phyloP scores from a whole-genome alignment of 30 jellyfish, hydroid and myxozoan genomes.

The Morbakka virulenta region DNA sequence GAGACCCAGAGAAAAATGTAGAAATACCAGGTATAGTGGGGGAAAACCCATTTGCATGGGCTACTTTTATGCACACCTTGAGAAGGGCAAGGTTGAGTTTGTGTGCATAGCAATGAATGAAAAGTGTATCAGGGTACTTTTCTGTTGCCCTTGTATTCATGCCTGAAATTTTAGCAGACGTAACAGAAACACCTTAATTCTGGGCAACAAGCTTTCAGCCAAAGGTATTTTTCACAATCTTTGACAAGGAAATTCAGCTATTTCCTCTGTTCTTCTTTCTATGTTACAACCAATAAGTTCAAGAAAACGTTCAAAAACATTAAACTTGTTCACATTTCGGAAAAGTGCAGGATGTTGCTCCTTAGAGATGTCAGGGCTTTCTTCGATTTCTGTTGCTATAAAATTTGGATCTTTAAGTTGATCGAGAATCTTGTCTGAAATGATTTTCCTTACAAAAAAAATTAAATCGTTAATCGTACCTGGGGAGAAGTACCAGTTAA shows the following conservation, averaged over 20 bases:
- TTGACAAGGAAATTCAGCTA: conserved; percentile 24
- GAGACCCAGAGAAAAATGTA: too few species aligned
- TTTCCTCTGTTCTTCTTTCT: conserved; percentile 20
- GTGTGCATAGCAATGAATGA: conserved; percentile 41
- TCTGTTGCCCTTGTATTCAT: conserved; percentile 3
- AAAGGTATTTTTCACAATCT: conserved; percentile 1
- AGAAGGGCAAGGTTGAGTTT: conserved; percentile 15
- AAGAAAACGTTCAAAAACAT: conserved; percentile 7
- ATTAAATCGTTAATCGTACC: conserved; percentile 7
- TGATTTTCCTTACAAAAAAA: background rate
- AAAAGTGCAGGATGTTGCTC: conserved; percentile 27
- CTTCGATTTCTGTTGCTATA: conserved; percentile 38
- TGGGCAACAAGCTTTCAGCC: conserved; percentile 53
- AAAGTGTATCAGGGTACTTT: conserved; percentile 12
- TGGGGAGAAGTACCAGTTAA: conserved; percentile 43
- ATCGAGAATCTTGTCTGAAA: conserved; percentile 3
- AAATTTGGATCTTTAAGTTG: conserved; percentile 17
- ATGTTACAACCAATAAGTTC: conserved; percentile 20
- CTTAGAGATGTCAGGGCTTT: conserved; percentile 41
- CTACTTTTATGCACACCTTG: too few species aligned
- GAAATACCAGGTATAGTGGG: too few species aligned
- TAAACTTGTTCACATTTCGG: conserved; percentile 18
- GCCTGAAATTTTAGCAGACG: conserved; percentile 21
- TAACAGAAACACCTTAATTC: conserved; percentile 34
- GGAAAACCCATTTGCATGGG: too few species aligned